Evolutionary conservation across 2,888 invertebrate species (phyloP), one percentile per base, ranked within the genome.

Genomic region (Drosophila infuscata): DNA sequence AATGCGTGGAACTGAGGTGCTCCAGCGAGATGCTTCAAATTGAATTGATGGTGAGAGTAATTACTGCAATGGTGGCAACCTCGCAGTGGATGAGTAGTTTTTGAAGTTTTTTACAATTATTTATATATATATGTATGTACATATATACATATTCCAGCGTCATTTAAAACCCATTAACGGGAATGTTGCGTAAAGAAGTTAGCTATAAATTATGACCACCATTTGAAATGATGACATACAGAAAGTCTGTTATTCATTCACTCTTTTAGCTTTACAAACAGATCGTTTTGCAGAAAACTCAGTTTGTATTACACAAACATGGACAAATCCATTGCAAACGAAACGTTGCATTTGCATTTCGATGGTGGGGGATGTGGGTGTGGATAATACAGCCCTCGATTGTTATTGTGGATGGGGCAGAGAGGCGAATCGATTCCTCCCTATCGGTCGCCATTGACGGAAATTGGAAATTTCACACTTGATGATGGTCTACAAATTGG

Each of bases 401-500:
- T 38, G 15, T 20, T 20, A 17, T 32, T 43, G 32, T 20, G 9
- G 15, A 9, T 15, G 43, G 43, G 15, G 15, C 29, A 8, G 33
- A 11, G 41, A 17, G 15, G 12, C 33, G 33, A 32, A 33, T 9
- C 29, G 49, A n/a, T 12, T n/a, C 32, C 32, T 46, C 25, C 25
- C 52, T n/a, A 20, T 30, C 64, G 54, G 69, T 48, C 38, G 52
- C 67, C 76, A 52, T 66, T 83, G 72, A 72, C 91, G 54, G 81
- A 93, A 79, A 89, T 95, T 67, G 95, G 95, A 41, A 90, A 88
- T 83, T 95, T 94, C 94, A 92, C 91, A 68, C 80, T 93, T 87
- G 79, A 81, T 79, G 81, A 82, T 76, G 92, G 92, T 72, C 84
- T 83, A 79, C 89, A 90, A 86, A 86, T 90, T 89, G 90, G 90